phyloP scores from a whole-genome alignment of 2,113 vertebrate species.

The Odocoileus hemionus region DNA sequence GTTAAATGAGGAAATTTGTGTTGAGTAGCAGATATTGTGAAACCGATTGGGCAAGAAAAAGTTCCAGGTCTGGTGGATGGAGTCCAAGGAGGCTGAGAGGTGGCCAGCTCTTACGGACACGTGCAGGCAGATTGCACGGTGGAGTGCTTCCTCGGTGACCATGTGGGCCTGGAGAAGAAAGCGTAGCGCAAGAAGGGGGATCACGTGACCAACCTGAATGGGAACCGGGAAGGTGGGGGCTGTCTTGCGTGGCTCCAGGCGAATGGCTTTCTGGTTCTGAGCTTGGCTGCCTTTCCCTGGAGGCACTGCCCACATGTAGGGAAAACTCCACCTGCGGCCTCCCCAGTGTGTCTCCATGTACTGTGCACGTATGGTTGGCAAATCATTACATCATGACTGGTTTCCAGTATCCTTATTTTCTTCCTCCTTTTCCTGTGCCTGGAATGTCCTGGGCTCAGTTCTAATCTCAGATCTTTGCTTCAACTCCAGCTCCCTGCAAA shows the following conservation, averaged over 20 bases:
- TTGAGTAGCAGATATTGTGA: background rate
- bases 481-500: background rate
- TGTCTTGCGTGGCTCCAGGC: background rate
- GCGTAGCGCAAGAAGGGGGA: background rate
- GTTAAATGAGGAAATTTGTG: background rate
- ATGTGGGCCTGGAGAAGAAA: background rate
- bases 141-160: background rate
- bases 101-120: fast-evolving
- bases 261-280: background rate
- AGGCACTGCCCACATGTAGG: fast-evolving
- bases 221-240: background rate
- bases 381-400: fast-evolving
- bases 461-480: background rate
- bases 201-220: too few species aligned
- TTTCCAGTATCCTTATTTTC: background rate
- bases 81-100: background rate
- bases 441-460: background rate
- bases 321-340: background rate
- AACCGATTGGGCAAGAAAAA: background rate
- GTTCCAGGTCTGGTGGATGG: background rate
- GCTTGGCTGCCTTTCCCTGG: background rate
- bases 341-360: fast-evolving
- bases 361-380: background rate
- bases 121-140: background rate
- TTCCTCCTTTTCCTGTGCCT: background rate